Conservation (phyloP, 2,888 invertebrate species). For the Diploptera punctata region DNA sequence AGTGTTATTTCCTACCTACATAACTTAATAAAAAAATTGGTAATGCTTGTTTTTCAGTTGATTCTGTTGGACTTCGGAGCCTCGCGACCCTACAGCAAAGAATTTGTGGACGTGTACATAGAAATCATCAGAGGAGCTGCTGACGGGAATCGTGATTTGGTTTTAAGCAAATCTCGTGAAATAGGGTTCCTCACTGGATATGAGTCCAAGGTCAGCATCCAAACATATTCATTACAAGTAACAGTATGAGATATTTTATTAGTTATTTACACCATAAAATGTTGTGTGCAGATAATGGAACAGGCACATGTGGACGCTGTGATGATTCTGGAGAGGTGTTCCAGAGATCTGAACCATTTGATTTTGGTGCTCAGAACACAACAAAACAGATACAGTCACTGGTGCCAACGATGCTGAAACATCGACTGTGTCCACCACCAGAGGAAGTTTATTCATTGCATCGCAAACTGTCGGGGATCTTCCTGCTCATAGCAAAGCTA, state of each 20-base stretch:
- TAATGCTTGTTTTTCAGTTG: conserved; percentile 66
- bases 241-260: too few relatives aligned
- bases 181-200: conserved; percentile 98
- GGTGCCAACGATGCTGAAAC: conserved; percentile 93
- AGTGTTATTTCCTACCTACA: too few relatives aligned
- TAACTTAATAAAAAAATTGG: too few relatives aligned
- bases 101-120: conserved; percentile 93
- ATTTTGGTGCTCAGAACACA: conserved; percentile 89
- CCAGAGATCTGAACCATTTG: conserved; percentile 69
- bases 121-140: conserved; percentile 90
- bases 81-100: conserved; percentile 80
- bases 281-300: conserved; percentile 74
- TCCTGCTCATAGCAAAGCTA: conserved; percentile 88
- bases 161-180: conserved; percentile 79
- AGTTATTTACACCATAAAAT: not conserved
- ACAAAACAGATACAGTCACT: conserved; percentile 80
- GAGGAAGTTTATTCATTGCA: conserved; percentile 99
- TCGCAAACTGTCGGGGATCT: conserved; percentile 94
- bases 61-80: conserved; percentile 96
- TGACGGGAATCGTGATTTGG: conserved; percentile 72
- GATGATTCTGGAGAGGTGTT: conserved; percentile 98
- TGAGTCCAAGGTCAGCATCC: conserved; percentile 81
- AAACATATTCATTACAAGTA: not conserved
- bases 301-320: conserved; percentile 96
- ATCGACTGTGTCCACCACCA: conserved; percentile 95